phyloP scores from a whole-genome alignment of 2,113 vertebrate species.

The Gymnocephalus cernua region DNA sequence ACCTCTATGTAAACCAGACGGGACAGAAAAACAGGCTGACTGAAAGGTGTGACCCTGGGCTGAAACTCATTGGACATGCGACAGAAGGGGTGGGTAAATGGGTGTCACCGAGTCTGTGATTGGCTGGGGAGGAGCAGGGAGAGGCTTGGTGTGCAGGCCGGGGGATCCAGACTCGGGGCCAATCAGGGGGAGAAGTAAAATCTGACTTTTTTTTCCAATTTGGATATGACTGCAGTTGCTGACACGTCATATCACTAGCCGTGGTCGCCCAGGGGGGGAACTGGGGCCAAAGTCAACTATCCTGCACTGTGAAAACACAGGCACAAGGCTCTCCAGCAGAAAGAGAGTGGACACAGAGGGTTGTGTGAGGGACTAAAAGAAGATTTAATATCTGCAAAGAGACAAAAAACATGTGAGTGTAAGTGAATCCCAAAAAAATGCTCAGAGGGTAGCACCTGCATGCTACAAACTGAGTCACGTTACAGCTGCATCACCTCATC shows the following conservation, averaged over 20 bases:
- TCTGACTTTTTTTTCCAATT: slow-evolving; percentile 63
- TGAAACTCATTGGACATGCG: slow-evolving; percentile 74
- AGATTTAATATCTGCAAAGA: slow-evolving; percentile 25
- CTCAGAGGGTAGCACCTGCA: slow-evolving; percentile 44
- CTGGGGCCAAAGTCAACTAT: slow-evolving; percentile 75
- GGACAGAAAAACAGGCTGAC: slow-evolving; percentile 73
- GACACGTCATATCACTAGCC: slow-evolving; percentile 61
- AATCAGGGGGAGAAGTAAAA: slow-evolving; percentile 72
- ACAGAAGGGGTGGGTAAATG: slow-evolving; percentile 68
- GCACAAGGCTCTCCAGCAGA: slow-evolving; percentile 39
- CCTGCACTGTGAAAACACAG: slow-evolving; percentile 53
- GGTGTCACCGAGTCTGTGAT: slow-evolving; percentile 65
- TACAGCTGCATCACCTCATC: slow-evolving; percentile 57
- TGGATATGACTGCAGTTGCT: slow-evolving; percentile 59
- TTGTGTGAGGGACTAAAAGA: slow-evolving; percentile 26
- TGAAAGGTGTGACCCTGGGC: slow-evolving; percentile 82
- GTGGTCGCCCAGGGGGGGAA: slow-evolving; percentile 37
- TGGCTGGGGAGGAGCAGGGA: slow-evolving; percentile 66
- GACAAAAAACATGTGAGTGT: slow-evolving; percentile 10
- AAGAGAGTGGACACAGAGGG: slow-evolving; percentile 39
- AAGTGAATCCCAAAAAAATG: slow-evolving; percentile 2
- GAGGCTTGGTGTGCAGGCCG: slow-evolving; percentile 57
- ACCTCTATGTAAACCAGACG: slow-evolving; percentile 72
- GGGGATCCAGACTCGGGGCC: slow-evolving; percentile 71
- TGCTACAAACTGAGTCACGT: slow-evolving; percentile 29